Base-by-base conservation (phyloP, 1,140 invertebrate genomes). In the Scaptomyza pallida region DNA sequence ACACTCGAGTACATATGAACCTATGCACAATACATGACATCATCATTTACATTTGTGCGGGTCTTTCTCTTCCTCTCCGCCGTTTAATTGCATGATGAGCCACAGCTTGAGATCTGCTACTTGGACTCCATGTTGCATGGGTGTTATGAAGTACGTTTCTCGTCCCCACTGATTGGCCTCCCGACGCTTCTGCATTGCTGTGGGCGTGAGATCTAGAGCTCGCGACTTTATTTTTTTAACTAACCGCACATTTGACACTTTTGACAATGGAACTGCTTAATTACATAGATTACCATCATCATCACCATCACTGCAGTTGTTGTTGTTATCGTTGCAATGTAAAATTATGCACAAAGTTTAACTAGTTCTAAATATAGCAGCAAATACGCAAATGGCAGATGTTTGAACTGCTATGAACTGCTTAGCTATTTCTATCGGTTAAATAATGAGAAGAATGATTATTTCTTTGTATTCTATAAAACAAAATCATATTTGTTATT, bases 211-310 rank as follows among this genome's bases (percentile, higher is more conserved):
- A 74, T 48, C 57, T 77, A 59, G 57, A 63, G 57, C 65, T 26
- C 8, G 59, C 33, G 50, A 55, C 67, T 70, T n/a, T n/a, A n/a
- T n/a, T n/a, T n/a, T 64, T 55, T 64, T 48, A 85, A 85, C 64
- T 88, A 75, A 88, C 82, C 83, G 82, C 78, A 40, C 48, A 37
- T 30, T 41, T 78, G 78, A 88, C 82, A 88, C 83, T 88, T 88
- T 78, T 75, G 60, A 75, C 75, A 82, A 88, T 82, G 78, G 19
- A 67, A 72, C 57, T 74, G 65, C 74, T 72, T 88, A 86, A 88
- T 85, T 85, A 76, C 60, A 65, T 79, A 56, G 72, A 60, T 80
- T 85, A 60, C 41, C 62, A 64, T 57, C 62, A 52, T 40, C 43
- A 56, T 51, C 48, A 40, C 21, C 16, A 48, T 37, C 17, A 13